Evolutionary conservation across 2,113 vertebrate genomes (phyloP), one percentile per base, ranked within the genome.

Genomic region (Urocolius indicus): DNA sequence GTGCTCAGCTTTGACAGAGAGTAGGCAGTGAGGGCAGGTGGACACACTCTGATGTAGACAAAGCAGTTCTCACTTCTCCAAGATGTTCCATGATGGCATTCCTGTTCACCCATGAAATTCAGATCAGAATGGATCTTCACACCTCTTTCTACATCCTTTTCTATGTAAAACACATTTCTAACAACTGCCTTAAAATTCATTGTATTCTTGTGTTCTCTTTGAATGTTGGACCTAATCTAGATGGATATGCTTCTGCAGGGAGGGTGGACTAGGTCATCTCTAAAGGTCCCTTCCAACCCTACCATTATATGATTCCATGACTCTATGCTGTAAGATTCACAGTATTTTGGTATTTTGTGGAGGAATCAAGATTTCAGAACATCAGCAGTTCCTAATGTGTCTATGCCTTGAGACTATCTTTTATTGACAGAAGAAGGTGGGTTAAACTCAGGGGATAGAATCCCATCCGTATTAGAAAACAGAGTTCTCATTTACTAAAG

Each of bases 21-120:
- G 52, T 54, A 77, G 38, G 45, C 29, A 41, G 5, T 19, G n/a
- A 78, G n/a, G 19, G 52, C 29, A 52, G 52, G 52, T 63, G 43
- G n/a, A 65, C 22, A 43, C 1, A 1, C 8, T 43, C 13, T 1
- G 1, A 11, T 9, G 29, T 18, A 32, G 9, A 41, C 13, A 76
- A 48, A 66, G 17, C 36, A 27, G n/a, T 71, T 82, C 7, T 69
- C 21, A 20, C 5, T 78, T 73, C 41, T 67, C n/a, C 0, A 1
- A 59, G 18, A 5, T 48, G 21, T 59, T 59, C 7, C 17, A 11
- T 66, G 62, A 9, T 26, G 16, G 7, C 3, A 0, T 38, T 61
- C 13, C 16, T 30, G 10, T 55, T 54, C 29, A 71, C 34, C 3
- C 52, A 66, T 72, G 52, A 82, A 72, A 77, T 77, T 77, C 54